Evolutionary conservation across 2,797 vertebrate genomes (phyloP).

Genomic region (Acanthurus leucopareius): DNA sequence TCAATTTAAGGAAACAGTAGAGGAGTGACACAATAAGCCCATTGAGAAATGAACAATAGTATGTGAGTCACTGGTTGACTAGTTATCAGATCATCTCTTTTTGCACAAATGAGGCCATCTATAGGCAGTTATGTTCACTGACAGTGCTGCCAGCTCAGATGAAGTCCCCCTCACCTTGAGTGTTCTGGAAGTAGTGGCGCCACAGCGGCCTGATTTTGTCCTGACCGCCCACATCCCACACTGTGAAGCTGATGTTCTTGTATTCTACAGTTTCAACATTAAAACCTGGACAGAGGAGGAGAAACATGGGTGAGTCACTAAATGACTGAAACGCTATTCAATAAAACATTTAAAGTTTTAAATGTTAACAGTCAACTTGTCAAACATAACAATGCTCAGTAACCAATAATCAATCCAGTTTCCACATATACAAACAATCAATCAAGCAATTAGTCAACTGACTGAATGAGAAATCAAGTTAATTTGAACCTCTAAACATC

Average conservation of each 20-base stretch:
- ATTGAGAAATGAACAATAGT: conserved; percentile 51
- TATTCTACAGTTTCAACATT: conserved; percentile 94
- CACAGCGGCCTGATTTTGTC: conserved; percentile 93
- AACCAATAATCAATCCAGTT: background rate
- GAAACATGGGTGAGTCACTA: conserved; percentile 21
- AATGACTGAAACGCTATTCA: background rate
- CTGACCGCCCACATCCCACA: conserved; percentile 93
- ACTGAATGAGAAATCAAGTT: background rate
- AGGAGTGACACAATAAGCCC: conserved; percentile 40
- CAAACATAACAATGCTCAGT: too few species aligned
- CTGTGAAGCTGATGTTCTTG: conserved; percentile 94
- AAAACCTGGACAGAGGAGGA: conserved; percentile 83
- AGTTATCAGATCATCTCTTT: conserved; percentile 31
- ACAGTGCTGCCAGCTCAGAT: conserved; percentile 2
- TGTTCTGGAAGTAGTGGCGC: conserved; percentile 94
- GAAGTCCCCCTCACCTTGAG: conserved; percentile 86
- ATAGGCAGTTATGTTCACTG: conserved; percentile 38
- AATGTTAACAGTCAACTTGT: too few species aligned
- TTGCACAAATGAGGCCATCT: conserved; percentile 50
- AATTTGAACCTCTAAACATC: background rate
- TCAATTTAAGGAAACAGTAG: conserved; percentile 44
- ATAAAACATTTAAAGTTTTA: background rate
- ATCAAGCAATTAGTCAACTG: background rate
- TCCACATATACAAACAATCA: background rate
- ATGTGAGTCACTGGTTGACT: conserved; percentile 62